phyloP scores from a whole-genome alignment of 2,797 vertebrate species.

The Girardinus metallicus region DNA sequence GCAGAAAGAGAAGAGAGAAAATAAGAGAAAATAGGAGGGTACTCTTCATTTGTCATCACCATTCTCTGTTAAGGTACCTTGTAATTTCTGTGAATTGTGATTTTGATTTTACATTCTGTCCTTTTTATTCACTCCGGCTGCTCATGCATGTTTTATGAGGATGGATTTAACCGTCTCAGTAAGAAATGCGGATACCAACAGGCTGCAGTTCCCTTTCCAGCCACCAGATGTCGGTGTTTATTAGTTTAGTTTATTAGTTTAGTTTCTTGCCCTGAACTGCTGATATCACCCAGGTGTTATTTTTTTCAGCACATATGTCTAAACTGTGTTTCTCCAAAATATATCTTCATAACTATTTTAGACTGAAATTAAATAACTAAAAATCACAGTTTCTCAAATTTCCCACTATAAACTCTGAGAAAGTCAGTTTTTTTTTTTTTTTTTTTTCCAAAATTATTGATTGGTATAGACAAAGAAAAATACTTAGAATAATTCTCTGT shows the following conservation, averaged over 20 bases:
- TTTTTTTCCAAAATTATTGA: not conserved
- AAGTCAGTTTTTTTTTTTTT: not conserved
- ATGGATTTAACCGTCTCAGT: not conserved
- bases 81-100: not conserved
- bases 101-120: not conserved
- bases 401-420: not conserved
- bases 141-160: constrained; percentile 52
- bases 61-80: not conserved
- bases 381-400: not conserved
- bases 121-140: not conserved
- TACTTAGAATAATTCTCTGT: not conserved
- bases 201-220: not conserved
- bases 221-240: constrained; percentile 63
- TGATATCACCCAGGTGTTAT: not conserved
- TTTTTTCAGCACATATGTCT: not conserved
- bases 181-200: not conserved
- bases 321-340: not conserved
- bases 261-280: not conserved
- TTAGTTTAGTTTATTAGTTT: constrained; percentile 33
- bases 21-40: not conserved
- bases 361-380: not conserved
- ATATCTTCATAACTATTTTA: not conserved
- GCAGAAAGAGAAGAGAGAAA: not conserved
- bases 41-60: not conserved
- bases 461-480: not conserved